phyloP scores from a whole-genome alignment of 1,140 invertebrate genomes.

The Sarcophaga bullata region DNA sequence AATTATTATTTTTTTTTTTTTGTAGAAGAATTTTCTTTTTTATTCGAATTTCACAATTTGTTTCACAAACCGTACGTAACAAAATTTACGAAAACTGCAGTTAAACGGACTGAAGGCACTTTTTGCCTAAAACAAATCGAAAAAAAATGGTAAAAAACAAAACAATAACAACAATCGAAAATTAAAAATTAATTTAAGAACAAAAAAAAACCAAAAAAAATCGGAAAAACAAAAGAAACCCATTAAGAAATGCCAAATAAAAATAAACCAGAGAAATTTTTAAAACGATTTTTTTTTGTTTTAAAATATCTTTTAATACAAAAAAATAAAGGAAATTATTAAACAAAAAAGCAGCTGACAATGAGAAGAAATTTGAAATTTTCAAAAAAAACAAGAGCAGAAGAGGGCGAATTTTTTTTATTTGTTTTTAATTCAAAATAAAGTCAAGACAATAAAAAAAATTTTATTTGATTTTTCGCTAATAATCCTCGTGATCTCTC shows the following conservation, averaged over 20 bases:
- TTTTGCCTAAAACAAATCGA: background rate
- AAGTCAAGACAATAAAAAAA: background rate
- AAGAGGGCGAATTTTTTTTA: background rate
- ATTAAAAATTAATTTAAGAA: background rate
- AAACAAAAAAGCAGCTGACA: too few relatives aligned
- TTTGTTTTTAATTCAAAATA: background rate
- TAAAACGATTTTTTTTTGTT: too few relatives aligned
- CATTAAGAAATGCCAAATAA: too few relatives aligned
- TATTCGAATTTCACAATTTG: constrained; percentile 9
- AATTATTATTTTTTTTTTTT: constrained; percentile 29
- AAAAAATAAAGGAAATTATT: too few relatives aligned
- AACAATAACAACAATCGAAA: background rate
- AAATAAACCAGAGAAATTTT: too few relatives aligned
- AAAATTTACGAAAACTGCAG: constrained; percentile 38
- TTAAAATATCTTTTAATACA: too few relatives aligned
- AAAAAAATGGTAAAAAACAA: background rate
- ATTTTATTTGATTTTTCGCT: background rate
- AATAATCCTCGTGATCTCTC: background rate
- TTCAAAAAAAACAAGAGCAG: background rate
- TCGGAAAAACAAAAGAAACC: too few relatives aligned
- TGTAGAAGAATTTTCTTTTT: background rate
- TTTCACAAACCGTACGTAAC: background rate
- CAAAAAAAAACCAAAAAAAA: too few relatives aligned
- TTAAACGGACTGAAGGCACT: too few relatives aligned
- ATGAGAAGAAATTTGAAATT: too few relatives aligned